Evolutionary conservation across 1,140 invertebrate genomes (phyloP), one percentile per base, ranked within the genome.

Genomic region (Lepidotrigona ventralis): DNA sequence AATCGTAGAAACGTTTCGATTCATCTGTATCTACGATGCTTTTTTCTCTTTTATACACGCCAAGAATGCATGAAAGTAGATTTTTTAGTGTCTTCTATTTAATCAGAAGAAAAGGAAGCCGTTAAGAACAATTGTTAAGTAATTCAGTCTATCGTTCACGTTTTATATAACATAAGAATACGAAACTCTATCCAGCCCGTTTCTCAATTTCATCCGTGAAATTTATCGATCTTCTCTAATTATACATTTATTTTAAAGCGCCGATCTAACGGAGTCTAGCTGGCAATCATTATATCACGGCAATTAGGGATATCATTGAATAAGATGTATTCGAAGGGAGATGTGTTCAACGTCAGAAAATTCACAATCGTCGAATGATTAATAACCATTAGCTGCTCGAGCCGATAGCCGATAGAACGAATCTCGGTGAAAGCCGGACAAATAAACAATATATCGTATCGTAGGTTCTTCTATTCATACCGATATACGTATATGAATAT

Each of bases 161-260:
- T 73, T 80, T 80, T 80, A 80, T 53, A 51, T 80, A 80, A 80
- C 23, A 26, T n/a, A n/a, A n/a, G n/a, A 71, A 71, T 39, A 26
- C 39, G 51, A 75, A 73, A 80, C 26, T 33, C 29, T 23, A 70
- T 33, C 19, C 12, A 23, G 11, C 33, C 6, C n/a, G 46, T 46
- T 51, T 76, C 33, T 76, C 53, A 21, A n/a, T 81, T 46, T 69
- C n/a, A 3, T 14, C 39, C 21, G 23, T 4, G 21, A 63, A 56
- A 70, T 46, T 77, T 26, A 82, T 82, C 54, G 64, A 69, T 51
- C 39, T 66, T 75, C 21, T 73, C n/a, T 81, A 78, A 82, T 77
- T 77, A 56, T 75, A 39, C 56, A 39, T 75, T 58, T 46, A 60
- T 1, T 4, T 63, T 51, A 58, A 46, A 74, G 23, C 72, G 33